A percentile compares a stretch with the other conserved stretches of the same genome.
These are phyloP conservation scores for Drosophila pseudoobscura DNA, from an alignment of 1,140 invertebrate species.

Conservation along the genomic window DNA sequence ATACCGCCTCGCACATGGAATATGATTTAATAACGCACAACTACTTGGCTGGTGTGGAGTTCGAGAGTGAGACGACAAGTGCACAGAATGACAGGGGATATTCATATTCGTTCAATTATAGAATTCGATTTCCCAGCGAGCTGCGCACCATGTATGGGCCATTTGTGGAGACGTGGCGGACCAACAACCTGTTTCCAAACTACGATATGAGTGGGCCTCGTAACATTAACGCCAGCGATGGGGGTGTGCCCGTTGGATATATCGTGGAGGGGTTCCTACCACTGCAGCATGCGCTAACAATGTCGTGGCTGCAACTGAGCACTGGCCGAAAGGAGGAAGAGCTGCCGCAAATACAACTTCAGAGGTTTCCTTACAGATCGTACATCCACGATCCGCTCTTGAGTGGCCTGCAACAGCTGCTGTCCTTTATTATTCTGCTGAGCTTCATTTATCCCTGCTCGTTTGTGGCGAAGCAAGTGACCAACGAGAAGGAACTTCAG, in stretches of 20 bases:
- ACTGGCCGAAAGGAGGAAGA: neutral
- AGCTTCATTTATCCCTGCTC: slow-evolving; percentile 91
- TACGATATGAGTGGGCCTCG: slow-evolving; percentile 55
- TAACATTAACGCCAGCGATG: slow-evolving; percentile 46
- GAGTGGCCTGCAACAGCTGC: slow-evolving; percentile 87
- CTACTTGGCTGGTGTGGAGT: slow-evolving; percentile 40
- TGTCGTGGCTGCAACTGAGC: slow-evolving; percentile 58
- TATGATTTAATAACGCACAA: slow-evolving; percentile 26
- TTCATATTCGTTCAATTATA: slow-evolving; percentile 21
- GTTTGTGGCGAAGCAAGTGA: slow-evolving; percentile 88
- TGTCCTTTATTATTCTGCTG: slow-evolving; percentile 90
- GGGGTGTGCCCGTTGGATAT: slow-evolving; percentile 84
- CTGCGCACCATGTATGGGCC: slow-evolving; percentile 31
- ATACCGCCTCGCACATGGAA: slow-evolving; percentile 20
- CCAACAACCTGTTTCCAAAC: slow-evolving; percentile 32
- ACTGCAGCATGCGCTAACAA: slow-evolving; percentile 85
- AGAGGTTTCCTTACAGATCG: slow-evolving; percentile 89
- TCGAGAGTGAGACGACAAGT: neutral
- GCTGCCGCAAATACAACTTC: slow-evolving; percentile 52
- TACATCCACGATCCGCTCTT: slow-evolving; percentile 89
- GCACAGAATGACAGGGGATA: neutral
- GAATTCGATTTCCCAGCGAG: slow-evolving; percentile 50
- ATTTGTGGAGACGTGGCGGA: slow-evolving; percentile 52
- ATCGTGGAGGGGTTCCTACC: slow-evolving; percentile 86
- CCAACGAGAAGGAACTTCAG: slow-evolving; percentile 87